A percentile compares a stretch with the other conserved stretches of the same genome.
phyloP scores from a whole-genome alignment of 37 sponge, comb jelly and placozoan genomes.

The Aphrocallistes beatrix region DNA sequence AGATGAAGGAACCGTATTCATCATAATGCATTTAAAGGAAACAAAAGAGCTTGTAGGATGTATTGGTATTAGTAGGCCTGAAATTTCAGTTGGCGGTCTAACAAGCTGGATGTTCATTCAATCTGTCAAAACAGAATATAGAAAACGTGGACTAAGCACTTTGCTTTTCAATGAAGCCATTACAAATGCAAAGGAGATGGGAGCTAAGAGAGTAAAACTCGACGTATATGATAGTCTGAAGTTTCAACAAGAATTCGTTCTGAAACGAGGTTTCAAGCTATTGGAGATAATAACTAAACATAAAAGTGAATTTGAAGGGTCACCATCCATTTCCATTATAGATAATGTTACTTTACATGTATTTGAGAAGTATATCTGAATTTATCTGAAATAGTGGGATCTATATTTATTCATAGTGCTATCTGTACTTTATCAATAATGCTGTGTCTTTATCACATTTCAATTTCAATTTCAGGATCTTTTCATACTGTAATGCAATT shows the following conservation, averaged over 20 bases:
- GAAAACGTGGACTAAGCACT: background rate
- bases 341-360: too few species aligned
- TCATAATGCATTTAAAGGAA: background rate
- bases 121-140: background rate
- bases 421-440: too few species aligned
- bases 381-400: too few species aligned
- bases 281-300: background rate
- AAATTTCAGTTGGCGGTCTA: too few species aligned
- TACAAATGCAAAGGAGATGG: background rate
- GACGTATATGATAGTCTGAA: background rate
- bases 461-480: too few species aligned
- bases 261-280: background rate
- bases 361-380: too few species aligned
- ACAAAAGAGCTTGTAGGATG: background rate
- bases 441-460: too few species aligned
- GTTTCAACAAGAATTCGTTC: background rate
- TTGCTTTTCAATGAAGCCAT: background rate
- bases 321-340: too few species aligned
- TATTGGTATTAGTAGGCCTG: background rate
- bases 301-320: background rate
- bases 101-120: too few species aligned
- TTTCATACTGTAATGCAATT: too few species aligned
- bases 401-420: too few species aligned
- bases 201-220: background rate
- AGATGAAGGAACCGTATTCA: background rate